phyloP scores from a whole-genome alignment of 2,113 vertebrate species.

The Hippocampus abdominalis region DNA sequence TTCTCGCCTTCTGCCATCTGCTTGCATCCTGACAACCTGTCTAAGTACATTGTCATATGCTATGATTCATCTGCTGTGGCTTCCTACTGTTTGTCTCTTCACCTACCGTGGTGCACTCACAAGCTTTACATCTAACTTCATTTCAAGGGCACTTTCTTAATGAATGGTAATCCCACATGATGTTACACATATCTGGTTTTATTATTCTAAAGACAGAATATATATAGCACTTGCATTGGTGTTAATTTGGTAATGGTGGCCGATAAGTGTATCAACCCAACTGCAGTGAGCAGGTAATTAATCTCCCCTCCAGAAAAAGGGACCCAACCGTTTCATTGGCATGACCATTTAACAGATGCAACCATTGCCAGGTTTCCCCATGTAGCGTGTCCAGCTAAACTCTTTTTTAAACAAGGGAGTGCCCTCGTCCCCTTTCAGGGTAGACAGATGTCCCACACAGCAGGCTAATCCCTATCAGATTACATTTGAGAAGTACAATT shows the following conservation, averaged over 20 bases:
- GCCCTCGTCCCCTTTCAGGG: constrained; percentile 10
- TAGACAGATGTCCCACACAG: constrained; percentile 45
- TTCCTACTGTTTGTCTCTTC: not conserved
- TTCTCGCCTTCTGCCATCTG: not conserved
- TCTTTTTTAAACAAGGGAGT: not conserved
- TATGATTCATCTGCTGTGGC: constrained; percentile 31
- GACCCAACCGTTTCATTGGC: not conserved
- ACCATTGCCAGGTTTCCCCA: not conserved
- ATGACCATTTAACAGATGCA: not conserved
- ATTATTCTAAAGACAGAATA: too few species aligned
- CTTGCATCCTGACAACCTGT: constrained; percentile 21
- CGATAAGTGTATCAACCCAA: not conserved
- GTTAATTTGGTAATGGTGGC: not conserved
- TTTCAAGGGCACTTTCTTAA: not conserved
- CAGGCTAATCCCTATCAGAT: constrained; percentile 57
- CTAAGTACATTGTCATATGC: constrained; percentile 28
- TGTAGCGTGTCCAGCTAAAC: constrained; percentile 4
- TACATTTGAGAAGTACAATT: constrained; percentile 53
- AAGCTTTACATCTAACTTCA: not conserved
- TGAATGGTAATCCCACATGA: not conserved
- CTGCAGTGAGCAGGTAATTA: not conserved
- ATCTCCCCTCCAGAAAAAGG: not conserved
- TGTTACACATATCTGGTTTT: not conserved
- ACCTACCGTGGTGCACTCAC: not conserved
- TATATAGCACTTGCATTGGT: not conserved